These are phyloP conservation scores for Myanophis thanlyinensis DNA, from an alignment of 2,113 vertebrate genomes.

Conservation along the genomic window DNA sequence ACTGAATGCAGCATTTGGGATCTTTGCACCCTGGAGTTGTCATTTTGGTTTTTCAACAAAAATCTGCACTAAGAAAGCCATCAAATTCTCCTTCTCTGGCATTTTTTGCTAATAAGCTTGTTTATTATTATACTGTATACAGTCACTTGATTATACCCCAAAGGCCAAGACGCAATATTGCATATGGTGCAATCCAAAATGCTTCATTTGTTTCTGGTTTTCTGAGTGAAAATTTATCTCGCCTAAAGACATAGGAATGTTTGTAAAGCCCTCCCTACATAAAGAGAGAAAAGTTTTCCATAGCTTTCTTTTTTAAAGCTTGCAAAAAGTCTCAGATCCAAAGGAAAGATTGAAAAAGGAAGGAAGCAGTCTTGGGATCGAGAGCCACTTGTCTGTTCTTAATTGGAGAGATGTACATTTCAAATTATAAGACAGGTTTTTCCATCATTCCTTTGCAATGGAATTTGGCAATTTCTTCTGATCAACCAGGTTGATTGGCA, in stretches of 20 bases:
- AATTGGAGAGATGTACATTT: background rate
- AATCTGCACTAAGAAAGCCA: background rate
- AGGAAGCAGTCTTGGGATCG: background rate
- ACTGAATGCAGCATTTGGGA: background rate
- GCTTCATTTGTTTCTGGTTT: background rate
- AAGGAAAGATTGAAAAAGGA: background rate
- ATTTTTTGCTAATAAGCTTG: background rate
- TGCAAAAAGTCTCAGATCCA: background rate
- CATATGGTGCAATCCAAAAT: background rate
- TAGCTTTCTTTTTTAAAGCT: background rate
- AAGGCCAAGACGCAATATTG: background rate
- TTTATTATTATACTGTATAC: background rate
- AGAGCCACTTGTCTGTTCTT: background rate
- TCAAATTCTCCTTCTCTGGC: background rate
- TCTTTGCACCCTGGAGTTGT: background rate
- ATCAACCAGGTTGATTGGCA: background rate
- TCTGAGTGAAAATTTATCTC: background rate
- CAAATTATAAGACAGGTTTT: background rate
- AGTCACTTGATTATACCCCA: background rate
- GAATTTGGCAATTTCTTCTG: background rate
- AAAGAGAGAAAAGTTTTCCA: background rate
- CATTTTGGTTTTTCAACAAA: background rate
- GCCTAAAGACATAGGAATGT: background rate
- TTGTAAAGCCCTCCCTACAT: background rate
- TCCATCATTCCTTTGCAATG: background rate